Conservation (phyloP, 2,888 invertebrate genomes). For the Nymphalis c-album region DNA sequence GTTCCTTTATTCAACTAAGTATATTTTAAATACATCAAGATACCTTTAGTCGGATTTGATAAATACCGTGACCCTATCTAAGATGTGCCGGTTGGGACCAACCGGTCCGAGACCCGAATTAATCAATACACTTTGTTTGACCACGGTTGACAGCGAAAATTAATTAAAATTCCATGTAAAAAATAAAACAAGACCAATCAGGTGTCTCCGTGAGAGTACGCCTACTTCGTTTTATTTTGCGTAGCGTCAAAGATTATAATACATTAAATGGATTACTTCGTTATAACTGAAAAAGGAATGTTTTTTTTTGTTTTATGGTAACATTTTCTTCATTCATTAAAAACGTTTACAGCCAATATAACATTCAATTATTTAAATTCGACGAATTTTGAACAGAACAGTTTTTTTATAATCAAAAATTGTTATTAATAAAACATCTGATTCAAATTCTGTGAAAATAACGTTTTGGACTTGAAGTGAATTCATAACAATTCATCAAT, state of each 20-base stretch:
- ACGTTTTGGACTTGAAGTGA: no score
- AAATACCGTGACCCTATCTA: constrained; percentile 44
- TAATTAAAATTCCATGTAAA: constrained; percentile 79
- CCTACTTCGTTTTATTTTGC: constrained; percentile 74
- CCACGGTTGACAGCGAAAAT: constrained; percentile 76
- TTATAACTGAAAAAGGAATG: not conserved
- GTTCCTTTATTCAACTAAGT: constrained; percentile 5
- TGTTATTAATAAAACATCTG: no score
- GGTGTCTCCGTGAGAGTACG: constrained; percentile 68
- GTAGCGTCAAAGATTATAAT: constrained; percentile 59
- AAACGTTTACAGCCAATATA: no score
- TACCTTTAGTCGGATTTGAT: constrained; percentile 39
- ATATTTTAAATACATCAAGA: constrained; percentile 16
- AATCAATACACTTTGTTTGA: constrained; percentile 76
- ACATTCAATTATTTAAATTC: no score
- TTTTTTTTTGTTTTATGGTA: not conserved
- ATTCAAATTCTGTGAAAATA: no score
- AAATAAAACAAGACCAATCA: constrained; percentile 70
- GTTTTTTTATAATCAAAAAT: no score
- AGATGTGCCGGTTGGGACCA: constrained; percentile 42
- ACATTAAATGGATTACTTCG: constrained; percentile 19
- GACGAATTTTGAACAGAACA: no score
- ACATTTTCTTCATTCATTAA: no score
- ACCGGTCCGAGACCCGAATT: constrained; percentile 61
- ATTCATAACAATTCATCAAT: no score